Conservation (phyloP, 2,797 vertebrate species). For the Malurus splendens region DNA sequence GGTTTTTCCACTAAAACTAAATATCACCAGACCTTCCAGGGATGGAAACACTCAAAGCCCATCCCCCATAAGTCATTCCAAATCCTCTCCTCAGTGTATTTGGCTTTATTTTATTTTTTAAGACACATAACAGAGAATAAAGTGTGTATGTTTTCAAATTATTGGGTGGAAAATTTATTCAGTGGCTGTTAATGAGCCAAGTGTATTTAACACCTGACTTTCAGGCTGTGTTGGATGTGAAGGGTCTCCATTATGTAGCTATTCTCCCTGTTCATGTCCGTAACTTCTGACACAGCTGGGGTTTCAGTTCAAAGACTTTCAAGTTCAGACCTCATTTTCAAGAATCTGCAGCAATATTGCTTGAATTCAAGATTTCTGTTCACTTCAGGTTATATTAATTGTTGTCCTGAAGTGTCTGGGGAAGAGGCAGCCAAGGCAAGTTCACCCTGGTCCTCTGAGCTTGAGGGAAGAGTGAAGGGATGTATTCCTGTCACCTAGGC, state of each 20-base stretch:
- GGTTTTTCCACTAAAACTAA: neutral
- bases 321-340: neutral
- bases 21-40: neutral
- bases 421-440: neutral
- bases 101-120: neutral
- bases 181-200: neutral
- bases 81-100: neutral
- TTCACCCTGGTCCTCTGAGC: neutral
- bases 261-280: neutral
- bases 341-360: neutral
- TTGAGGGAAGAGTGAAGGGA: neutral
- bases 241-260: rapidly evolving
- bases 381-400: neutral
- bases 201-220: neutral
- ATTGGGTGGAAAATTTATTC: neutral
- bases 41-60: neutral
- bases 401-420: neutral
- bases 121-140: neutral
- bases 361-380: neutral
- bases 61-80: rapidly evolving
- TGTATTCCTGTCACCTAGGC: neutral
- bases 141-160: neutral
- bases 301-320: neutral
- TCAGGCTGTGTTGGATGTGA: neutral
- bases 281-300: neutral